Conservation (phyloP, 2,888 invertebrate species). For the Eristalis tenax region DNA sequence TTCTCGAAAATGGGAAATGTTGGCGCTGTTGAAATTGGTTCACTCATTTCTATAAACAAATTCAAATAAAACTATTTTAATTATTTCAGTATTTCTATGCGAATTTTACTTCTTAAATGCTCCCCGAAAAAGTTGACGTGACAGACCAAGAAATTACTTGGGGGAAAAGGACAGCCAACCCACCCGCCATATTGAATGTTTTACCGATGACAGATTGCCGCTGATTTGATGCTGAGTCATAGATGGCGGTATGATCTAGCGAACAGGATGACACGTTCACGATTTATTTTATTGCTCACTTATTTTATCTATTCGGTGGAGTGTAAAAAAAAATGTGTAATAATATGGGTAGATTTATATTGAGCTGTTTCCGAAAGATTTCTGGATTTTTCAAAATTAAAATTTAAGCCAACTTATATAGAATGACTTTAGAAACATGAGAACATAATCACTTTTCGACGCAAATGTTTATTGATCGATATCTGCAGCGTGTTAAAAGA, state of each 20-base stretch:
- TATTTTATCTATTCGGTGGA: no score
- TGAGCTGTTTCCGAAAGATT: no score
- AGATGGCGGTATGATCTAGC: background rate
- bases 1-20: slow-evolving; percentile 76
- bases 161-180: slow-evolving; percentile 48
- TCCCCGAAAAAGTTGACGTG: slow-evolving; percentile 69
- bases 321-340: no score
- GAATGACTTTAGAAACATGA: no score
- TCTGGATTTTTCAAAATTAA: no score
- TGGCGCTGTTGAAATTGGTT: slow-evolving; percentile 77
- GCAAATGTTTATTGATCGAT: no score
- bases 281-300: no score
- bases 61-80: background rate
- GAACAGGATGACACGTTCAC: slow-evolving; percentile 19
- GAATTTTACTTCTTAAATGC: slow-evolving; percentile 51
- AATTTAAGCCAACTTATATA: no score
- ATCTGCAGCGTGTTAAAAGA: no score
- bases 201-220: background rate
- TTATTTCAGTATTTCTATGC: background rate
- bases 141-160: slow-evolving; percentile 56
- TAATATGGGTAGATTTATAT: no score
- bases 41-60: slow-evolving; percentile 71
- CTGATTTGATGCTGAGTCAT: background rate
- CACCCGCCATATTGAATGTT: slow-evolving; percentile 29
- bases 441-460: no score